phyloP scores from a whole-genome alignment of 1,140 invertebrate species.

The Sinella curviseta region DNA sequence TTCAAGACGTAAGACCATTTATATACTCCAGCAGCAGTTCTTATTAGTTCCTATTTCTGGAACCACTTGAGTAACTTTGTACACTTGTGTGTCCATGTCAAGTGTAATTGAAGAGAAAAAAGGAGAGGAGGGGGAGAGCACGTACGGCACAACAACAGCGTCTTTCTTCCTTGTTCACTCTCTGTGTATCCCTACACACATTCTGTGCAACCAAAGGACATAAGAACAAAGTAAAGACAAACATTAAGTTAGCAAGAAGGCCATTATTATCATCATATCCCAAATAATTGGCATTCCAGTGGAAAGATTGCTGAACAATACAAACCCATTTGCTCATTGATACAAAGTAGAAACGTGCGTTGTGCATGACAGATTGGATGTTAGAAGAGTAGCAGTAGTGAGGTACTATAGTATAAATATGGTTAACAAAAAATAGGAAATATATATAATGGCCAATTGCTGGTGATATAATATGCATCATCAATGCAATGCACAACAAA shows the following conservation, averaged over 20 bases:
- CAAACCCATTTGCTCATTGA: too few species aligned
- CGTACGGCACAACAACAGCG: background rate
- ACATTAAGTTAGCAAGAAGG: background rate
- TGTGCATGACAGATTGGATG: too few species aligned
- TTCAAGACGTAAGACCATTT: background rate
- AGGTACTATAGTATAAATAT: too few species aligned
- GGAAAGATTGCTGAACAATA: background rate
- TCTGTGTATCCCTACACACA: too few species aligned
- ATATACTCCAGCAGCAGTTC: background rate
- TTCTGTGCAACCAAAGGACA: too few species aligned
- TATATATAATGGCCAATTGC: too few species aligned
- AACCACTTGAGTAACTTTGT: background rate
- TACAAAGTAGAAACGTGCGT: too few species aligned
- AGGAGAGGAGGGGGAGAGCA: background rate
- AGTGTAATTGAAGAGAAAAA: conserved; percentile 3
- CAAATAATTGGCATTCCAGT: background rate
- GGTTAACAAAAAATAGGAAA: too few species aligned
- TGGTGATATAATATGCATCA: too few species aligned
- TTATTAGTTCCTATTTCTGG: conserved; percentile 6
- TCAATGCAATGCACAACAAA: too few species aligned
- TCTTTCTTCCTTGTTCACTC: background rate
- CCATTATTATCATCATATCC: background rate
- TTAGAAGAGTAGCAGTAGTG: too few species aligned
- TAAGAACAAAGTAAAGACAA: background rate
- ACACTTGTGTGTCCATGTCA: background rate